phyloP scores from a whole-genome alignment of 1,140 invertebrate genomes.

The Pygmarrhopalites habei region DNA sequence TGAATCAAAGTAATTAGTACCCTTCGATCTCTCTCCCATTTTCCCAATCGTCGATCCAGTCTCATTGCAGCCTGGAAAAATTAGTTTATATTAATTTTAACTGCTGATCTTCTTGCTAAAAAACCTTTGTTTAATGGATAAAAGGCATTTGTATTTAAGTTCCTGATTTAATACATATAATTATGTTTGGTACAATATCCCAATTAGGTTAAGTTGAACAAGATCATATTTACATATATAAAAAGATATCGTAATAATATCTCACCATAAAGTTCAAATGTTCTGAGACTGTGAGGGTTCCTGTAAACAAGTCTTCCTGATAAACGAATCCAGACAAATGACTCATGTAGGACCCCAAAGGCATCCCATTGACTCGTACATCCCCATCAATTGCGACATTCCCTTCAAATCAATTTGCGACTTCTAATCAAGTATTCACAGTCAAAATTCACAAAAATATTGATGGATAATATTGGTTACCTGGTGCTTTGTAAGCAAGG shows the following conservation, averaged over 20 bases:
- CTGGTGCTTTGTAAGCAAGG: slow-evolving; percentile 52
- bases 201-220: too few species aligned
- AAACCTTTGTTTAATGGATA: too few species aligned
- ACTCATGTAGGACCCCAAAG: slow-evolving; percentile 44
- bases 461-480: slow-evolving; percentile 22
- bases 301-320: slow-evolving; percentile 54
- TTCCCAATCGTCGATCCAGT: slow-evolving; percentile 58
- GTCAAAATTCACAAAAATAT: not conserved
- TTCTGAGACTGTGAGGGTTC: slow-evolving; percentile 51
- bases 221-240: too few species aligned
- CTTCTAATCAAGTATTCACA: not conserved
- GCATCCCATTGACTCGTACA: slow-evolving; percentile 45
- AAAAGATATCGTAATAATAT: too few species aligned
- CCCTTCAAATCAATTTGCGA: slow-evolving; percentile 19
- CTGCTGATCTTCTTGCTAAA: too few species aligned
- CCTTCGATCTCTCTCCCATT: slow-evolving; percentile 53
- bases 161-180: too few species aligned
- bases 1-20: too few species aligned
- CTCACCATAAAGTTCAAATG: slow-evolving; percentile 51
- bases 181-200: not conserved
- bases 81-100: too few species aligned
- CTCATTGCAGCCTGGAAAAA: slow-evolving; percentile 68
- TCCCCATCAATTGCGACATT: slow-evolving; percentile 45
- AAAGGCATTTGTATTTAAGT: too few species aligned
- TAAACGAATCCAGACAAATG: slow-evolving; percentile 52